These are phyloP conservation scores for Linhomoeus sp. DNA, from an alignment of 2,888 invertebrate genomes.

Conservation along the genomic window DNA sequence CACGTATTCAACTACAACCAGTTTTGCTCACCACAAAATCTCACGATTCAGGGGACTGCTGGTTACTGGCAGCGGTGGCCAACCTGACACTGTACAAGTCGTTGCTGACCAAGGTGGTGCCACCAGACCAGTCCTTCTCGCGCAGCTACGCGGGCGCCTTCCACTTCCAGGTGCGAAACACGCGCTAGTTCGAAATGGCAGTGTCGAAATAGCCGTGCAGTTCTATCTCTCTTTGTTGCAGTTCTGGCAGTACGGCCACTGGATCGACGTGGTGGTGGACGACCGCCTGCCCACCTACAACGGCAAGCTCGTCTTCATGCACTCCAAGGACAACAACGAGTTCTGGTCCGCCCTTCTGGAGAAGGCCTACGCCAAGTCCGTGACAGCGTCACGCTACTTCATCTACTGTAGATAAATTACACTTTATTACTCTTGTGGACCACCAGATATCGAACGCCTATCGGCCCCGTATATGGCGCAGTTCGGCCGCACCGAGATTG, in stretches of 20 bases:
- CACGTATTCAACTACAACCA: no score
- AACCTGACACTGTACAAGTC: slow-evolving; percentile 63
- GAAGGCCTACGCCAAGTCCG: slow-evolving; percentile 59
- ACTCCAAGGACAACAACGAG: slow-evolving; percentile 61
- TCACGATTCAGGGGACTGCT: no score
- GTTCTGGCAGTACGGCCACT: slow-evolving; percentile 70
- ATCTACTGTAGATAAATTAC: no score
- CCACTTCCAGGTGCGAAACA: slow-evolving; percentile 42
- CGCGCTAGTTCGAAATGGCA: no score
- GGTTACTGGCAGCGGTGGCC: slow-evolving; percentile 49
- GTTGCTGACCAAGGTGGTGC: slow-evolving; percentile 76
- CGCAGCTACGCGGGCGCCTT: slow-evolving; percentile 64
- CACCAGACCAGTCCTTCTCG: slow-evolving; percentile 67
- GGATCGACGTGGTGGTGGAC: slow-evolving; percentile 67
- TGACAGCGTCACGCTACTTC: no score
- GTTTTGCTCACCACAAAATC: no score
- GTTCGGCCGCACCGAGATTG: no score
- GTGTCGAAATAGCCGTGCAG: no score
- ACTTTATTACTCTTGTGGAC: no score
- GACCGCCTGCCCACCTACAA: slow-evolving; percentile 65
- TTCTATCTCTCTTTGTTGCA: slow-evolving; percentile 35
- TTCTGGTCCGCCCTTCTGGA: slow-evolving; percentile 83
- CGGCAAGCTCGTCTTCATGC: slow-evolving; percentile 58
- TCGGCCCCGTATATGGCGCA: no score
- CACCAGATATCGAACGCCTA: no score